Evolutionary conservation across 92 coral and sea anemone species (phyloP), one percentile per base, ranked within the genome.

Genomic region (Palythoa caribaeorum): DNA sequence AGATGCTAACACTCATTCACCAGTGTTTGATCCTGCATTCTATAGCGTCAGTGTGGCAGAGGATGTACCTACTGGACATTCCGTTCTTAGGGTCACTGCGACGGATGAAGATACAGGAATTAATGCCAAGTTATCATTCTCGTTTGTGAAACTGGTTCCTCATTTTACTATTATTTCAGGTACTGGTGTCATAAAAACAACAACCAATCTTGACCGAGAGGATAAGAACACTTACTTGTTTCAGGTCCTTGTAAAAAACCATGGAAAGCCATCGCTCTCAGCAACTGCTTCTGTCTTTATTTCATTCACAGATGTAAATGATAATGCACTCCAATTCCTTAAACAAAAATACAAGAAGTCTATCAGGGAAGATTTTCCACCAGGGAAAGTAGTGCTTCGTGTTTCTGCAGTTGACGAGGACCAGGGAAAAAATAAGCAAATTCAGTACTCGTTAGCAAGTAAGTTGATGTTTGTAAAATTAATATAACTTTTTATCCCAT

Each of bases 1-100:
- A 17, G 99, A 97, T 79, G 87, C 98, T 5, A 97, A 97, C 88
- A 96, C 94, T n/a, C 92, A 97, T 87, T 73, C 93, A 12, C 99
- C 99, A 19, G 78, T 75, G 63, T 97, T 97, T 88, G 60, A 84
- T 51, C 78, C 79, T 37, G 66, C 92, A 13, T 89, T 93, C 53
- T 97, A 94, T 88, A 80, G 71, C 52, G 91, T 84, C 7, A 47
- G 52, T 21, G 93, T 97, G 20, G 73, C 48, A 12, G 99, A 97
- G 54, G 88, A 94, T 84, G 94, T 90, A 37, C 80, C 94, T 3
- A 66, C 84, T 17, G 98, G 96, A 16, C 86, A 95, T 17, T 77
- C 92, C 21, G 95, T 97, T 72, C 80, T 92, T 57, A 80, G 63
- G 69, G 99, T 95, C 15, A 47, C 38, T 52, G 99, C 98, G 38